Evolutionary conservation across 1,140 invertebrate genomes (phyloP), one percentile per base, ranked within the genome.

Genomic region (Leptinotarsa lineolata): DNA sequence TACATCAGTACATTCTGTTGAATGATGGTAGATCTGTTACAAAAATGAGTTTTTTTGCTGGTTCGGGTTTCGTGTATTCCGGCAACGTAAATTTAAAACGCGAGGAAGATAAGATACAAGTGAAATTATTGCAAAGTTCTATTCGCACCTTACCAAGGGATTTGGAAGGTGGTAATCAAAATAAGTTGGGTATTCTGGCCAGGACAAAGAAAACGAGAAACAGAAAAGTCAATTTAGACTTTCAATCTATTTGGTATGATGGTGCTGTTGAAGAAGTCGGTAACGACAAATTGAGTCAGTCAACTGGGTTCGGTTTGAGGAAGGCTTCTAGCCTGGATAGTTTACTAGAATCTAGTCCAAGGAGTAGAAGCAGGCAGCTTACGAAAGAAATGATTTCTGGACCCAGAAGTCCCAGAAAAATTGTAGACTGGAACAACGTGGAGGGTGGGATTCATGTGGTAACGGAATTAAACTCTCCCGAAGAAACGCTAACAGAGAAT

Each of bases 351-450:
- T 12, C 30, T 21, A 16, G 20, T 30, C 13, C 16, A 58, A 58
- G 15, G 8, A 2, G n/a, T 22, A 69, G 45, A 59, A n/a, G 4
- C 0, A 30, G 16, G 22, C 48, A 16, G 15, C 15, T 69, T 20
- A 69, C 68, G 1, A 69, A 69, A 22, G 30, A 69, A n/a, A 69
- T 69, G 68, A 69, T 69, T 59, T 69, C 68, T 15, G 21, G n/a
- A 4, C 68, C 68, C 8, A 22, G 46, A 3, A 22, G 54, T 16
- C 21, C 45, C 12, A 59, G 68, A n/a, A 69, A 59, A 30, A 16
- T 69, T n/a, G 13, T n/a, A 13, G 48, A 69, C 15, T 59, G 54
- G 46, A 44, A 15, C 39, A 30, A 66, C 12, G 5, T 64, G 2
- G 24, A n/a, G 58, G 2, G 6, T 18, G n/a, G 58, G 13, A 60